Evolutionary conservation across 2,888 invertebrate species (phyloP).

Genomic region (Diaphora mendica): DNA sequence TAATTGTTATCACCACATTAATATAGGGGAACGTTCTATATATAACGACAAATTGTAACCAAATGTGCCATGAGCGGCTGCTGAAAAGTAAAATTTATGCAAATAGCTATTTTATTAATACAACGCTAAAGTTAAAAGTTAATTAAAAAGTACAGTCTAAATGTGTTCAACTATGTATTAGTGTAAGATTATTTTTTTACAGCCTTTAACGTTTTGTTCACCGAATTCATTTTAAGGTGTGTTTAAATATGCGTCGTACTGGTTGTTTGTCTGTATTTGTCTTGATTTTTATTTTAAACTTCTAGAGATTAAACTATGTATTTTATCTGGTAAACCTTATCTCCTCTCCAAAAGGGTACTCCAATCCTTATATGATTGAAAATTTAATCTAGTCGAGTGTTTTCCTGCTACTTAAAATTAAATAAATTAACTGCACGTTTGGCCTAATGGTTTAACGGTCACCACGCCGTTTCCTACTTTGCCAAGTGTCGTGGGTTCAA

Average conservation of each 20-base stretch:
- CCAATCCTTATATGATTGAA: no score
- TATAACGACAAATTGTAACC: constrained; percentile 5
- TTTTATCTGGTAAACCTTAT: not conserved
- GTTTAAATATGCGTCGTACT: not conserved
- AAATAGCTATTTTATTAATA: not conserved
- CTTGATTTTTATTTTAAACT: not conserved
- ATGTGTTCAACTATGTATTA: not conserved
- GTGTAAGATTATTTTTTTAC: not conserved
- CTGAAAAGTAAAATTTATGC: not conserved
- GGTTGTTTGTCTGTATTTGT: not conserved
- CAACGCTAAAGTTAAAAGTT: not conserved
- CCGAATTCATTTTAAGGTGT: not conserved
- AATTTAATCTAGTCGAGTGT: not conserved
- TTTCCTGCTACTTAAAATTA: no score
- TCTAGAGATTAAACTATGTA: not conserved
- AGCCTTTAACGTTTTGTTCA: not conserved
- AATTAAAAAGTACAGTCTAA: not conserved
- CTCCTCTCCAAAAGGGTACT: not conserved
- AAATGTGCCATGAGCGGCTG: not conserved
- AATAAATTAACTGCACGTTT: no score
- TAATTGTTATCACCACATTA: constrained; percentile 32
- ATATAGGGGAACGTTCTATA: constrained; percentile 4
- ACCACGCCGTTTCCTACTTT: no score
- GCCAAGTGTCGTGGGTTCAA: no score
- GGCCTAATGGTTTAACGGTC: no score